Evolutionary conservation across 2,113 vertebrate species (phyloP), one percentile per base, ranked within the genome.

Genomic region (Sander vitreus): DNA sequence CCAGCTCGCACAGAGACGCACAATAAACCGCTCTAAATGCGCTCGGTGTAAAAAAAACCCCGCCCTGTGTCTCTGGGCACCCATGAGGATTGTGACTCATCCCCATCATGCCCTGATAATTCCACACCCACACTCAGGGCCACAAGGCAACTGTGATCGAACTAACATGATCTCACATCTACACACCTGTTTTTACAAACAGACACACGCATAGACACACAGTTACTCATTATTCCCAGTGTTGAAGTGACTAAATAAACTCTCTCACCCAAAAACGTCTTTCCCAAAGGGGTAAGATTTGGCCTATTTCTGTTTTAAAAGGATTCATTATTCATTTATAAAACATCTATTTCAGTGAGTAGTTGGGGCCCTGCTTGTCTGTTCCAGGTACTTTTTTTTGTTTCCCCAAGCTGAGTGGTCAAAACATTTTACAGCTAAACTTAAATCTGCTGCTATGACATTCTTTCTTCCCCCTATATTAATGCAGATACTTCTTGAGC

Each of bases 401-500:
- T 23, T 13, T 19, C 6, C 19, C 4, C 19, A 39, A 60, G 19
- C 53, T 63, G 50, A 65, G 64, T 27, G 33, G 16, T 12, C 27
- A 78, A 63, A 25, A 30, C 16, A 65, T 55, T 16, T 19, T 47
- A 39, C 1, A 48, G 39, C 19, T 43, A 2, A 39, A 33, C 11
- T 53, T 4, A 21, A 19, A 74, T 67, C 33, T 54, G 30, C 30
- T 27, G 5, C 27, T 21, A 5, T 71, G 48, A 54, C 16, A 4
- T 68, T 55, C n/a, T 15, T 14, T 81, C 18, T 18, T 0, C 53
- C 48, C 30, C 8, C 43, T 45, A 0, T 43, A 0, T 68, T 51
- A 3, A 43, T 50, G 59, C 33, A 99, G 98, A 92, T 99, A 99
- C 81, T 99, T 99, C 90, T 86, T 99, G 85, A 99, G 98, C 94